Evolutionary conservation across 2,888 invertebrate genomes (phyloP).

Genomic region (Troides aeacus): DNA sequence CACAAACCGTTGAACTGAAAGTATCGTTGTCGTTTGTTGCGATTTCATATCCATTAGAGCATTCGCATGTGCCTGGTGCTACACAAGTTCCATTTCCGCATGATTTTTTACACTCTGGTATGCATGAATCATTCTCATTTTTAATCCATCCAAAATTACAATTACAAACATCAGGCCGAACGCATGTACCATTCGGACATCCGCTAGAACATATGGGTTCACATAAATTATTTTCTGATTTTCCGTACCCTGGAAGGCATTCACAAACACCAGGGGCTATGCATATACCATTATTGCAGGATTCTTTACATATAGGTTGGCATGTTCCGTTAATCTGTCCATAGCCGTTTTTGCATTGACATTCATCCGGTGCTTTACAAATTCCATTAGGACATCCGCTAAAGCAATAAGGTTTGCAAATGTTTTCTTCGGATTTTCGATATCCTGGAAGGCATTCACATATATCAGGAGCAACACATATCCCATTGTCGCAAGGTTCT

Average conservation of each 20-base stretch:
- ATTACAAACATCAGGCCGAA: constrained; percentile 40
- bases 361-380: constrained; percentile 49
- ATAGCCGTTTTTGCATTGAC: constrained; percentile 50
- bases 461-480: constrained; percentile 67
- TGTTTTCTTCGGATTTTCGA: constrained; percentile 38
- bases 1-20: constrained; percentile 31
- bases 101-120: constrained; percentile 37
- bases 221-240: constrained; percentile 39
- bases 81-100: constrained; percentile 54
- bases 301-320: constrained; percentile 56
- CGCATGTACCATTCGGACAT: constrained; percentile 41
- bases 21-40: constrained; percentile 18
- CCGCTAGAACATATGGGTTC: constrained; percentile 42
- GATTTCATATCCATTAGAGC: constrained; percentile 39
- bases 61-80: constrained; percentile 50
- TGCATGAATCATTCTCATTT: constrained; percentile 32
- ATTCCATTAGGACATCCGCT: constrained; percentile 42
- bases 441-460: constrained; percentile 70
- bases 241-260: constrained; percentile 63
- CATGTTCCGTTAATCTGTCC: constrained; percentile 40
- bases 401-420: constrained; percentile 44
- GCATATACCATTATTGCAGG: constrained; percentile 74
- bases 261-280: constrained; percentile 67
- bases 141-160: constrained; percentile 37
- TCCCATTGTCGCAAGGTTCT: constrained; percentile 70